A percentile compares a stretch with the other conserved stretches of the same genome.
These are phyloP conservation scores for Parnassius orleans DNA, from an alignment of 2,888 invertebrate species.

Conservation along the genomic window DNA sequence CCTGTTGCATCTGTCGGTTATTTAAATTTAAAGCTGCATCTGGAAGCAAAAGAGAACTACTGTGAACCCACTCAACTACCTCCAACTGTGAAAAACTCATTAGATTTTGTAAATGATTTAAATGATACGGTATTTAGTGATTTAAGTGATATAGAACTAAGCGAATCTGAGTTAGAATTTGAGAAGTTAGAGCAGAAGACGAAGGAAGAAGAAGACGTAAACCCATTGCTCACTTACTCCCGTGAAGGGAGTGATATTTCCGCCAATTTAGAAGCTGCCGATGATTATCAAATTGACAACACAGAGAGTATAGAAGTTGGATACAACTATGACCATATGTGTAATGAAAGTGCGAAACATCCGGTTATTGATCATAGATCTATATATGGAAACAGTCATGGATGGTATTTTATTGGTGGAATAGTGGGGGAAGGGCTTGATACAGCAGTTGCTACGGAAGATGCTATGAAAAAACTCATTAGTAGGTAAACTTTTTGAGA, in stretches of 20 bases:
- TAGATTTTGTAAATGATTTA: constrained; percentile 82
- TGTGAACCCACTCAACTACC: constrained; percentile 61
- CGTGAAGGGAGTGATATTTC: constrained; percentile 49
- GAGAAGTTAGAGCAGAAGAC: constrained; percentile 76
- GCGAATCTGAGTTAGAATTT: constrained; percentile 82
- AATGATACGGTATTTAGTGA: constrained; percentile 84
- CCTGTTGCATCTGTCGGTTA: constrained; percentile 97
- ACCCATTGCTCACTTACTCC: constrained; percentile 64
- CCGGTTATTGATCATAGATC: constrained; percentile 82
- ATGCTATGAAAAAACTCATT: constrained; percentile 88
- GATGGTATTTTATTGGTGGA: constrained; percentile 93
- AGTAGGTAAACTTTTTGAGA: constrained; percentile 85
- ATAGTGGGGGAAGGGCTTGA: constrained; percentile 86
- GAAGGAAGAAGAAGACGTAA: constrained; percentile 66
- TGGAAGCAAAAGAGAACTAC: constrained; percentile 84
- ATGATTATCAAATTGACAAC: constrained; percentile 51
- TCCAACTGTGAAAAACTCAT: constrained; percentile 77
- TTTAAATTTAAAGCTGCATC: constrained; percentile 91
- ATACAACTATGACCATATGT: constrained; percentile 66
- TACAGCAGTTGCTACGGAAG: constrained; percentile 83
- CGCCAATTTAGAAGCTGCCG: constrained; percentile 41
- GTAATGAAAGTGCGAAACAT: constrained; percentile 78
- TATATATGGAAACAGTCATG: constrained; percentile 85
- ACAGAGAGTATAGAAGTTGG: constrained; percentile 56
- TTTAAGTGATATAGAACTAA: constrained; percentile 83